Percentiles rank a stretch among this genome's conserved stretches.
phyloP scores from a whole-genome alignment of 2,888 invertebrate genomes.

The Clepsis dumicolana region DNA sequence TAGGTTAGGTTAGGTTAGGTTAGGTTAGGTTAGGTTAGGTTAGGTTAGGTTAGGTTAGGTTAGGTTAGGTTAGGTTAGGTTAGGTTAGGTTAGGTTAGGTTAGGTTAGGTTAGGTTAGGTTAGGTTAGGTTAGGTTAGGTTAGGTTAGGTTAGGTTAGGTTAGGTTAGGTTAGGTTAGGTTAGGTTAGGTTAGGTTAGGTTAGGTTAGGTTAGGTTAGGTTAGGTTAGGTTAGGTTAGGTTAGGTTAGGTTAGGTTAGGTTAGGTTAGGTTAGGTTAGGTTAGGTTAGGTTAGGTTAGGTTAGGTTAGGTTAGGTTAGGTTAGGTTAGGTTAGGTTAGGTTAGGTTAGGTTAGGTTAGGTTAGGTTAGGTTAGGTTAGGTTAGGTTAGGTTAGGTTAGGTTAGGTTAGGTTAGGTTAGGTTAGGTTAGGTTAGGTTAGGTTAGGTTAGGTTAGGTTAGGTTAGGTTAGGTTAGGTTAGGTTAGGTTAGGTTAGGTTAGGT shows the following conservation, averaged over 20 bases:
- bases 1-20: slow-evolving; percentile 20
- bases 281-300: slow-evolving; percentile 34
- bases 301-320: slow-evolving; percentile 35
- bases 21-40: slow-evolving; percentile 13
- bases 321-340: slow-evolving; percentile 33
- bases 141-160: slow-evolving; percentile 13
- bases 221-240: slow-evolving; percentile 45
- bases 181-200: slow-evolving; percentile 12
- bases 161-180: slow-evolving; percentile 13
- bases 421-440: slow-evolving; percentile 42
- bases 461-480: slow-evolving; percentile 42
- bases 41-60: slow-evolving; percentile 12
- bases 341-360: slow-evolving; percentile 35
- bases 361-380: slow-evolving; percentile 41
- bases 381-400: slow-evolving; percentile 41
- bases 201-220: slow-evolving; percentile 45
- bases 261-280: slow-evolving; percentile 39
- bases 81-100: slow-evolving; percentile 17
- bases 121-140: slow-evolving; percentile 17
- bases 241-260: slow-evolving; percentile 41
- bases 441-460: slow-evolving; percentile 43
- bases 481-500: slow-evolving; percentile 37
- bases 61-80: slow-evolving; percentile 17
- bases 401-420: slow-evolving; percentile 43
- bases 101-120: slow-evolving; percentile 13